phyloP scores from a whole-genome alignment of 2,797 vertebrate species.

The Manis javanica region DNA sequence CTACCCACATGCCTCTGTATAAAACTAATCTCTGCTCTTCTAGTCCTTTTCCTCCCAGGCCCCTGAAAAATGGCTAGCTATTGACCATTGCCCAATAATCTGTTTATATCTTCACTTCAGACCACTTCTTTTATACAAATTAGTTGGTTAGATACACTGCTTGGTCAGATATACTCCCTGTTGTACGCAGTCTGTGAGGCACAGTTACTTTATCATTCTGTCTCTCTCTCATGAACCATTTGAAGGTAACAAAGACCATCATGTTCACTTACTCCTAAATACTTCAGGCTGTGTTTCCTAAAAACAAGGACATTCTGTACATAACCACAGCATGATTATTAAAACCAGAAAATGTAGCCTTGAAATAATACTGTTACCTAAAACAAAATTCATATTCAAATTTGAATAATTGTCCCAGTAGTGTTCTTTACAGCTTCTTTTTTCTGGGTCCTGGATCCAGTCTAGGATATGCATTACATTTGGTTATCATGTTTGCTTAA shows the following conservation, averaged over 20 bases:
- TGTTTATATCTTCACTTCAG: not conserved
- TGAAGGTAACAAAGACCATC: not conserved
- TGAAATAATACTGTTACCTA: conserved; percentile 21
- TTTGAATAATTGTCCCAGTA: not conserved
- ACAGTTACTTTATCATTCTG: not conserved
- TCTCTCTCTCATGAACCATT: not conserved
- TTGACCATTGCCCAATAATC: not conserved
- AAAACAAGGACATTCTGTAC: not conserved
- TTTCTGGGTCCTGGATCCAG: not conserved
- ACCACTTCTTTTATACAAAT: not conserved
- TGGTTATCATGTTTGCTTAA: not conserved
- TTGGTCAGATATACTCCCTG: not conserved
- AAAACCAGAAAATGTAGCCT: not conserved
- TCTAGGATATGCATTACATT: not conserved
- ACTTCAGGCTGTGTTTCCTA: not conserved
- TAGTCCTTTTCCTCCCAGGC: not conserved
- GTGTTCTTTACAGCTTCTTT: conserved; percentile 12
- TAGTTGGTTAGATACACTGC: not conserved
- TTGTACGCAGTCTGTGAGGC: not conserved
- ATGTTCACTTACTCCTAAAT: conserved; percentile 8
- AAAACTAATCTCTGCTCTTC: not conserved
- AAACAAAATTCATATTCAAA: conserved; percentile 33
- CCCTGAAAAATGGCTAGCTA: not conserved
- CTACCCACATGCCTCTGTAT: not conserved
- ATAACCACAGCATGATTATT: not conserved